Evolutionary conservation across 2,888 invertebrate genomes (phyloP), one percentile per base, ranked within the genome.

Genomic region (Uloborus plumipes): DNA sequence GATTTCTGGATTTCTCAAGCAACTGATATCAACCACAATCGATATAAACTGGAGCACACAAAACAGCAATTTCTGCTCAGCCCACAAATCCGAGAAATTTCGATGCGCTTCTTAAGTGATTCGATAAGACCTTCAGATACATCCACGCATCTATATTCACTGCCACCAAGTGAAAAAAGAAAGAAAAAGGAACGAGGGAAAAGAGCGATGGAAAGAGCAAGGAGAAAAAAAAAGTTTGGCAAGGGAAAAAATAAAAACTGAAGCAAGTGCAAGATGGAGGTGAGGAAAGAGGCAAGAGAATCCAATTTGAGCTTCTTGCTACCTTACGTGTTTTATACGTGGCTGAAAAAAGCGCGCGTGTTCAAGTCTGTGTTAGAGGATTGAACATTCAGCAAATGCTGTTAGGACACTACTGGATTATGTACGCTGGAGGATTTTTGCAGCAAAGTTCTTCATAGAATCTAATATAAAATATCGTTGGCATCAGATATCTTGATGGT

Each of bases 241-340:
- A 77, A 11, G 20, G 16, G 15, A 55, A 20, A 16, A 16, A 55
- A 58, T 31, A 58, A 26, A 61, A 61, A 47, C 61, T 62, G 22
- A 18, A 51, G 65, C 47, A 79, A 61, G 79, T 79, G 72, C 39
- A 73, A 80, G 73, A 66, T 31, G n/a, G 55, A 80, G 80, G 80
- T 80, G 80, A 67, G 65, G 73, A 80, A 80, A 73, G 73, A 65
- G 49, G 58, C 61, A 49, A 64, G 62, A 73, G 80, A 80, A 80
- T 80, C 80, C 80, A 80, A 80, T 80, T 80, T 80, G 73, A 80
- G 80, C 80, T 80, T 74, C 80, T 79, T 79, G 67, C 65, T 64
- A 26, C 55, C 58, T 66, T 77, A 64, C 71, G 62, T 55, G 26
- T 58, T 49, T 53, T 31, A 62, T 49, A 26, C 20, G n/a, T 51